These are phyloP conservation scores for Nematopogon swammerdamellus DNA, from an alignment of 2,888 invertebrate genomes.

Conservation along the genomic window DNA sequence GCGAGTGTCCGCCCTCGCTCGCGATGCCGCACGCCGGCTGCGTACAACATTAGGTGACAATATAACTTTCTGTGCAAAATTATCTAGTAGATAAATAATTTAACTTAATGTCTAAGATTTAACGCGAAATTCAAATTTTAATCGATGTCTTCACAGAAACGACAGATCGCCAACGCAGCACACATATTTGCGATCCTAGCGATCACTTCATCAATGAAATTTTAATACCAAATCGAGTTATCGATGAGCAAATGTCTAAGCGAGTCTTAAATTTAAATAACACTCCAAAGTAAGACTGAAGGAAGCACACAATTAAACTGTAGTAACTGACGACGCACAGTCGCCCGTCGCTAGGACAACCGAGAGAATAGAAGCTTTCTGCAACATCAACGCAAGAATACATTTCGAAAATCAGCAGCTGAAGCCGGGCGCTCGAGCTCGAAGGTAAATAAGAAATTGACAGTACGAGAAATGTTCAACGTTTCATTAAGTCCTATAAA, in stretches of 20 bases:
- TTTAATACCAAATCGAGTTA: constrained; percentile 22
- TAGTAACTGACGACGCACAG: too few relatives aligned
- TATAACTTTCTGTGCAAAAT: constrained; percentile 53
- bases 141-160: not conserved
- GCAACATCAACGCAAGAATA: not conserved
- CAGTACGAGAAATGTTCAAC: constrained; percentile 1
- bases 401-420: not conserved
- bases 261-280: not conserved
- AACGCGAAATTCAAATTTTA: not conserved
- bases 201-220: too few relatives aligned
- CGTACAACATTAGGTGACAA: constrained; percentile 51
- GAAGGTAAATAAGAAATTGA: constrained; percentile 1
- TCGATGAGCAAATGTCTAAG: constrained; percentile 24
- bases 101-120: not conserved
- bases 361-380: not conserved
- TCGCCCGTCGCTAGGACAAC: too few relatives aligned
- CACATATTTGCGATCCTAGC: not conserved
- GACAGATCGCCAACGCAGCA: not conserved
- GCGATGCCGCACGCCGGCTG: constrained; percentile 13
- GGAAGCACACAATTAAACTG: not conserved
- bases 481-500: constrained; percentile 27
- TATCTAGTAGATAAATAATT: constrained; percentile 8
- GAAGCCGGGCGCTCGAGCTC: too few relatives aligned
- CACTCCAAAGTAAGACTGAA: not conserved
- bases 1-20: not conserved